These are phyloP conservation scores for Gastrophysa polygoni DNA, from an alignment of 2,888 invertebrate genomes.

Conservation along the genomic window DNA sequence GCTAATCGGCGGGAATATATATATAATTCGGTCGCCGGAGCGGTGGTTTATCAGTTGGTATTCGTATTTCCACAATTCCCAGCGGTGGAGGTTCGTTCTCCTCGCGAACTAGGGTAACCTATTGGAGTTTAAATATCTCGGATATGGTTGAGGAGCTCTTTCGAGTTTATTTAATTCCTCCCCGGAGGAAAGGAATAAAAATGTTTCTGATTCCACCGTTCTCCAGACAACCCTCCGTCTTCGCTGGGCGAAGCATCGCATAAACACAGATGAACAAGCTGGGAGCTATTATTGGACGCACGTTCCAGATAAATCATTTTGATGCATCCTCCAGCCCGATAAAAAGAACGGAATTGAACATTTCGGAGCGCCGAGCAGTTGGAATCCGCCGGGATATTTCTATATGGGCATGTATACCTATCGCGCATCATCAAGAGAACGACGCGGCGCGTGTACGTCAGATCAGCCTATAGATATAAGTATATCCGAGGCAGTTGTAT, in stretches of 20 bases:
- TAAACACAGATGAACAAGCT: slow-evolving; percentile 57
- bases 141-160: slow-evolving; percentile 28
- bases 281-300: slow-evolving; percentile 58
- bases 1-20: too few relatives aligned
- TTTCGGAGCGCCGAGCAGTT: slow-evolving; percentile 16
- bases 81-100: slow-evolving; percentile 16
- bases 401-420: too few relatives aligned
- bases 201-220: slow-evolving; percentile 32
- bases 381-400: slow-evolving; percentile 18
- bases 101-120: slow-evolving; percentile 20
- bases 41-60: slow-evolving; percentile 24
- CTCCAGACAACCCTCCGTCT: slow-evolving; percentile 38
- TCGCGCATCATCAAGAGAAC: slow-evolving; percentile 17
- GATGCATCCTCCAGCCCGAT: slow-evolving; percentile 46
- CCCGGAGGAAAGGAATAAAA: slow-evolving; percentile 26
- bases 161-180: slow-evolving; percentile 32
- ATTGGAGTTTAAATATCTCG: slow-evolving; percentile 29
- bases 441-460: slow-evolving; percentile 14
- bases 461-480: too few relatives aligned
- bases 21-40: too few relatives aligned
- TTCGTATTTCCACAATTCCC: too few relatives aligned
- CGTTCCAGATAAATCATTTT: slow-evolving; percentile 57
- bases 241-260: slow-evolving; percentile 53
- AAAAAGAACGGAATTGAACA: slow-evolving; percentile 29
- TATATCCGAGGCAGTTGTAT: slow-evolving; percentile 27